Percentiles rank a stretch among this genome's conserved stretches.
Conservation (phyloP, 2,113 vertebrate species). For the Camelus bactrianus region DNA sequence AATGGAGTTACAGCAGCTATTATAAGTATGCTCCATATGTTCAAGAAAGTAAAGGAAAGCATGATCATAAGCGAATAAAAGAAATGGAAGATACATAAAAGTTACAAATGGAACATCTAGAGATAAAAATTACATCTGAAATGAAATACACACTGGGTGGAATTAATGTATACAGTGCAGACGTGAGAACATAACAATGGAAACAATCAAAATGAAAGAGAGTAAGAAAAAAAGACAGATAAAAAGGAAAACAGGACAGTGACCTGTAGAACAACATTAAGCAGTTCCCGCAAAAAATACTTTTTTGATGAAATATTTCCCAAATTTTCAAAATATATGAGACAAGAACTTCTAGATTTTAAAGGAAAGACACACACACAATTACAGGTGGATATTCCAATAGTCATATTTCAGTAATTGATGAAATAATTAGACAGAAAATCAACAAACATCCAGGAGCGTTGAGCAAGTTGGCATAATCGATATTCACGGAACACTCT, state of each 20-base stretch:
- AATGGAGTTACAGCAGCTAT: too few species aligned
- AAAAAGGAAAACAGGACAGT: neutral
- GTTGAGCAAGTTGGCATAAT: too few species aligned
- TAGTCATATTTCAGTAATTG: neutral
- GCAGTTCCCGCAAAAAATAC: neutral
- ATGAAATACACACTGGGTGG: neutral
- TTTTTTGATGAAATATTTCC: neutral
- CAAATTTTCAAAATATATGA: neutral
- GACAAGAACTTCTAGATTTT: neutral
- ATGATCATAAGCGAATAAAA: neutral
- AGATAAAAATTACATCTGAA: neutral
- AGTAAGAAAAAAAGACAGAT: neutral
- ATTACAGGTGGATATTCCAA: neutral
- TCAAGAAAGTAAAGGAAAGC: neutral
- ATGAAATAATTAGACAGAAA: neutral
- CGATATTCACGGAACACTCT: too few species aligned
- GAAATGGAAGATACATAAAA: neutral
- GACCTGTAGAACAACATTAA: neutral
- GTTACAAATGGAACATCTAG: neutral
- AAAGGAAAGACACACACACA: neutral
- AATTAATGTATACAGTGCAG: neutral
- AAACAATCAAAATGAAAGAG: neutral
- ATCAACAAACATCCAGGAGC: too few species aligned
- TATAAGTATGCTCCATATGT: too few species aligned
- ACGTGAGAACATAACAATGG: neutral